Conservation (phyloP, 2,113 vertebrate species). For the Halcyon malimbica region DNA sequence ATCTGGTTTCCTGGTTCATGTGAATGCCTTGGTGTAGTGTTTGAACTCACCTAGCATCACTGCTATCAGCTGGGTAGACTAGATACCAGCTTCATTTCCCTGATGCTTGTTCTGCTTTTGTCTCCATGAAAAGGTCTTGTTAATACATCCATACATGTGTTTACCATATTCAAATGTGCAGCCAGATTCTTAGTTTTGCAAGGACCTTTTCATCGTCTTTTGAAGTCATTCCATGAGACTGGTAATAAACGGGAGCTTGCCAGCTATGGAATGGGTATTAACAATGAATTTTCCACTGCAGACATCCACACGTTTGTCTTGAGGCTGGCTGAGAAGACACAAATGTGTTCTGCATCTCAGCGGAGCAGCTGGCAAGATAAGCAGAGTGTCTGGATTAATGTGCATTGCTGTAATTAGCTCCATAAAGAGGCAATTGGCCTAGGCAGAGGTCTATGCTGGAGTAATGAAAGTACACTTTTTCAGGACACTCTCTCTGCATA, state of each 20-base stretch:
- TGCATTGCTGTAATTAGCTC: conserved; percentile 24
- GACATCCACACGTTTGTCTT: background rate
- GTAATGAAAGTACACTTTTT: background rate
- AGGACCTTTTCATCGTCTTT: conserved; percentile 23
- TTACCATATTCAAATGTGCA: conserved; percentile 28
- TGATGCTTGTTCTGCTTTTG: conserved; percentile 17
- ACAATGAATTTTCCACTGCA: conserved; percentile 31
- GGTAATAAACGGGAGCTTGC: conserved; percentile 18
- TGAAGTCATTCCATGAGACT: conserved; percentile 10
- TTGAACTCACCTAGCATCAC: background rate
- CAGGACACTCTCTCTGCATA: background rate
- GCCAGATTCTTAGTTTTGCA: background rate
- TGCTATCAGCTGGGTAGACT: background rate
- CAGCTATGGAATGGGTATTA: background rate
- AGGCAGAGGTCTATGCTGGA: background rate
- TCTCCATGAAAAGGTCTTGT: conserved; percentile 7
- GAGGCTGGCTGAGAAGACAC: conserved; percentile 16
- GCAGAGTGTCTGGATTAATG: conserved; percentile 26
- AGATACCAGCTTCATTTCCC: background rate
- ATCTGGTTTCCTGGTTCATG: background rate
- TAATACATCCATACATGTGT: conserved; percentile 12
- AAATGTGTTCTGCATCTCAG: conserved; percentile 34
- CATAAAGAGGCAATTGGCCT: background rate
- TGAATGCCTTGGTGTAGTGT: background rate
- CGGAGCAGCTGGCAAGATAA: conserved; percentile 44